These are phyloP conservation scores for Arenicola marina DNA, from an alignment of 2,888 invertebrate species.

Conservation along the genomic window DNA sequence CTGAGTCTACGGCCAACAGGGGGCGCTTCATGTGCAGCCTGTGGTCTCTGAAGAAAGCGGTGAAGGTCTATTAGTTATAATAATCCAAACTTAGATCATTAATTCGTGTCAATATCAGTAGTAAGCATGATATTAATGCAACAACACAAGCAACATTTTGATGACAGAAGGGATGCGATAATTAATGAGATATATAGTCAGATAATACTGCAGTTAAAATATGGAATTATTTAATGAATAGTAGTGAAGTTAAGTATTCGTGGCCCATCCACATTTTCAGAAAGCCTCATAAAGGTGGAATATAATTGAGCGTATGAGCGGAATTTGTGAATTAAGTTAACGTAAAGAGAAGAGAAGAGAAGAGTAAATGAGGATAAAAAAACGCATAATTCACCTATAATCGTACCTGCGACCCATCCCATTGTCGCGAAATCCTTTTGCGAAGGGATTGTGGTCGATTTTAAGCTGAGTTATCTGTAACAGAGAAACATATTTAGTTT, in stretches of 20 bases:
- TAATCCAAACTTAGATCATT: not conserved
- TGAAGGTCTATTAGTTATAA: not conserved
- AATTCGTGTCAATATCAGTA: not conserved
- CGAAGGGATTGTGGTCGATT: slow-evolving; percentile 64
- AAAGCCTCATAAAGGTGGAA: too few relatives aligned
- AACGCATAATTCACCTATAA: not conserved
- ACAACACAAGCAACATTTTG: too few relatives aligned
- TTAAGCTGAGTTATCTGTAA: slow-evolving; percentile 63
- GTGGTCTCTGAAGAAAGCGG: slow-evolving; percentile 40
- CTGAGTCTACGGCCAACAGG: not conserved
- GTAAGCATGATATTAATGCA: too few relatives aligned
- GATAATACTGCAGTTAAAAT: too few relatives aligned
- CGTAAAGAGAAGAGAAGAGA: too few relatives aligned
- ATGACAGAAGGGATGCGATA: too few relatives aligned
- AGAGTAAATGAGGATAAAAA: not conserved
- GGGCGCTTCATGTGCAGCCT: slow-evolving; percentile 46
- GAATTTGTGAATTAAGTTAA: too few relatives aligned
- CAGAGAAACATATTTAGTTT: not conserved
- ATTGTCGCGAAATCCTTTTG: slow-evolving; percentile 66
- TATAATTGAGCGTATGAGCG: too few relatives aligned
- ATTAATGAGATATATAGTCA: too few relatives aligned
- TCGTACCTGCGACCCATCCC: slow-evolving; percentile 66
- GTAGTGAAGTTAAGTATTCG: too few relatives aligned
- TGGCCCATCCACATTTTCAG: too few relatives aligned
- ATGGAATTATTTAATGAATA: too few relatives aligned